Evolutionary conservation across 2,888 invertebrate species (phyloP), one percentile per base, ranked within the genome.

Genomic region (Coelogynopora nodosa): DNA sequence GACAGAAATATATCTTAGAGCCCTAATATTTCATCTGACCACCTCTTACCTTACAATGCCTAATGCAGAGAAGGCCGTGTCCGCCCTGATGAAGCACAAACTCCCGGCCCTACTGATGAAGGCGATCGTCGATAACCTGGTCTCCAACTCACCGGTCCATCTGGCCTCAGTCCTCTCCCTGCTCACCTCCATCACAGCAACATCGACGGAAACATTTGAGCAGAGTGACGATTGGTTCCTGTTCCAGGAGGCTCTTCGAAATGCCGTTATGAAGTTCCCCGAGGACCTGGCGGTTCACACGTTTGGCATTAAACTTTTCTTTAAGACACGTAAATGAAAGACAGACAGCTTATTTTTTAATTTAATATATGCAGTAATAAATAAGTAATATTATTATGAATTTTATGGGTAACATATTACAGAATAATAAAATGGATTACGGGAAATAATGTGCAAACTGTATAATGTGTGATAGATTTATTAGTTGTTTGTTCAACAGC

Each of bases 181-280:
- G 10, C 27, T 74, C 5, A 23, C 74, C 5, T n/a, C 74, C 23
- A 10, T 74, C 23, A 74, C 74, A 2, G 23, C 27, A 2, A 2
- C 74, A 5, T 5, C 74, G 5, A 23, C 10, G 5, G 74, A 13
- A 13, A 5, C 23, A 2, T 74, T 74, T 26, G 18, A 13, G 23
- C 2, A 5, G 74, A 26, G 23, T 26, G 2, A 26, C 2, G 27
- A 74, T 26, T 74, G 74, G 74, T 13, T 23, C 23, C 18, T 23
- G 2, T 74, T 74, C 27, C 74, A 74, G 74, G 23, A 74, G 2
- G 74, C 74, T 74, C 74, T 74, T 26, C 18, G 27, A 13, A 26
- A 74, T 74, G 74, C 74, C 18, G 23, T 74, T 74, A 74, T 74
- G 74, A 74, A 74, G 27, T 74, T 74, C 23, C 74, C 74, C 18